Conservation (phyloP, 35 echinoderm and acorn worm species). For the Ophioderma brevispina region DNA sequence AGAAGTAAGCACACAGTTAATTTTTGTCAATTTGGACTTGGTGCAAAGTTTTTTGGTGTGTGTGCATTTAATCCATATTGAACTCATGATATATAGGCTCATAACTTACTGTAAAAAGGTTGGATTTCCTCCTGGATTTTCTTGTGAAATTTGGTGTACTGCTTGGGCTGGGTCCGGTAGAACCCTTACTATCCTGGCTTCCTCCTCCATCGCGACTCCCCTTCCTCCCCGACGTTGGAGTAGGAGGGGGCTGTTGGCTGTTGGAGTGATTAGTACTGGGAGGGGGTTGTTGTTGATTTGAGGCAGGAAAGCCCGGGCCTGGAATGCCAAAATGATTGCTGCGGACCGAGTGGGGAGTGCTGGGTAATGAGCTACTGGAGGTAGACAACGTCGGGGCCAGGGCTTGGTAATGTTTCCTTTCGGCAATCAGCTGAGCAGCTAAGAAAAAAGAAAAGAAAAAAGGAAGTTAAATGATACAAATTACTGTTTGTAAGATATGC, state of each 20-base stretch:
- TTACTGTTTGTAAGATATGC: no score
- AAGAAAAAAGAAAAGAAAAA: constrained; percentile 19
- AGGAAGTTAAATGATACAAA: no score
- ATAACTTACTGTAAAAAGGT: constrained; percentile 83
- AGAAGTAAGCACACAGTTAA: neutral
- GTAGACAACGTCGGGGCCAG: constrained; percentile 82
- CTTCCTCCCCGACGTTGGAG: constrained; percentile 41
- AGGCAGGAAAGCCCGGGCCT: constrained; percentile 38
- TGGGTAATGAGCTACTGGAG: constrained; percentile 90
- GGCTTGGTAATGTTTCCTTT: constrained; percentile 80
- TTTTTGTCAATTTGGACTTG: neutral
- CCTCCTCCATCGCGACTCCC: constrained; percentile 51
- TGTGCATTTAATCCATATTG: constrained; percentile 15
- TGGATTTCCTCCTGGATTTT: constrained; percentile 91
- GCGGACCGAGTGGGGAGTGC: constrained; percentile 89
- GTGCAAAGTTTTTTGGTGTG: neutral
- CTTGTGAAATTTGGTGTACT: constrained; percentile 97
- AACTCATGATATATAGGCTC: neutral
- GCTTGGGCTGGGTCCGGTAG: constrained; percentile 83
- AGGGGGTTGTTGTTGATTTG: constrained; percentile 12
- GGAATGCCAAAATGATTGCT: constrained; percentile 84
- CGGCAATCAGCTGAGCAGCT: constrained; percentile 95
- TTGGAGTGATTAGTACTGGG: constrained; percentile 90
- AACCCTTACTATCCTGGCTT: constrained; percentile 53
- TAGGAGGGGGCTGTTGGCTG: constrained; percentile 75